Evolutionary conservation across 2,113 vertebrate genomes (phyloP).

Genomic region (Athene noctua): DNA sequence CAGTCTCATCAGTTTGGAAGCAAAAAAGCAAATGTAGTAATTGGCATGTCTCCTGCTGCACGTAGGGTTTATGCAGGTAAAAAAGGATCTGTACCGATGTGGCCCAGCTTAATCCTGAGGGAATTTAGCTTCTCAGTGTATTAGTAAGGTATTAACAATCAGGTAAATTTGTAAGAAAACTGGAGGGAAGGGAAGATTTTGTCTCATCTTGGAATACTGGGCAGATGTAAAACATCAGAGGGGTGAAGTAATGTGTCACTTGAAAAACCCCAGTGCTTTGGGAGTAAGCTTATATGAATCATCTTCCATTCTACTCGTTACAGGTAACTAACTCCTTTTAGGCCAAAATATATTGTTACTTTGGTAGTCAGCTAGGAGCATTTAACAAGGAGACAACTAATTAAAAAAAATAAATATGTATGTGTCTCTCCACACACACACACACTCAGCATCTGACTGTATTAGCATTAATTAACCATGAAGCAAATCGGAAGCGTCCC

Average conservation of each 20-base stretch:
- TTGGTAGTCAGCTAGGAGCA: slow-evolving; percentile 44
- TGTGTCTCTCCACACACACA: background rate
- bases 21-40: background rate
- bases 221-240: background rate
- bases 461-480: slow-evolving; percentile 50
- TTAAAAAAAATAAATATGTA: background rate
- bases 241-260: background rate
- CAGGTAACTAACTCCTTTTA: slow-evolving; percentile 44
- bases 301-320: slow-evolving; percentile 26
- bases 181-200: background rate
- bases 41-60: background rate
- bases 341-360: slow-evolving; percentile 29
- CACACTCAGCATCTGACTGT: slow-evolving; percentile 43
- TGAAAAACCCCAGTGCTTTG: background rate
- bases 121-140: background rate
- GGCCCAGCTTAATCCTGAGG: background rate
- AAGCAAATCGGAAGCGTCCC: slow-evolving; percentile 49
- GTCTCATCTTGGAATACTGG: background rate
- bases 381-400: slow-evolving; percentile 43
- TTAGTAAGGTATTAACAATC: background rate
- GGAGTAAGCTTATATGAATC: background rate
- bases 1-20: background rate
- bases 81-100: background rate
- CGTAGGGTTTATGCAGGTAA: background rate
- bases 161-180: background rate